Percentiles rank a stretch among this genome's conserved stretches.
These are phyloP conservation scores for Crossaster papposus DNA, from an alignment of 53 echinoderm and acorn worm species.

Conservation along the genomic window DNA sequence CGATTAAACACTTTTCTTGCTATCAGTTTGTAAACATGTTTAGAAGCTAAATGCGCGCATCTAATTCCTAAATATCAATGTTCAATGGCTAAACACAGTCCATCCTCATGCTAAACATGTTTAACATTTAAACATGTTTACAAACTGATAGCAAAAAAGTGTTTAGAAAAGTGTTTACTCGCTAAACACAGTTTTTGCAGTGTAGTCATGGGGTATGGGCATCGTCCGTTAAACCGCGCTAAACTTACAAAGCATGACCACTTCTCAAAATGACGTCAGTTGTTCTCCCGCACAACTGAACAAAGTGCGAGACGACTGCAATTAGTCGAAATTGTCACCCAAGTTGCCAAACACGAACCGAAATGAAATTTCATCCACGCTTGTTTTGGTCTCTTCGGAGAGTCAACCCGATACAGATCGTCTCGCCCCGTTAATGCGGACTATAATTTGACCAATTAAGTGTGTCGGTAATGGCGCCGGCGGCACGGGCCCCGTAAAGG, in stretches of 20 bases:
- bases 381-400: constrained; percentile 30
- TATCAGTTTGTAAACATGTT: too few species aligned
- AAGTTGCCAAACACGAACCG: constrained; percentile 18
- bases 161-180: too few species aligned
- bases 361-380: constrained; percentile 43
- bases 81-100: too few species aligned
- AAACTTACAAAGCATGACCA: neutral
- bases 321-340: constrained; percentile 45
- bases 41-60: too few species aligned
- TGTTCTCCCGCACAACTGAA: constrained; percentile 7
- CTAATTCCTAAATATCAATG: too few species aligned
- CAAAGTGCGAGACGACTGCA: constrained; percentile 35
- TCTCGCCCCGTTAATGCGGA: constrained; percentile 55
- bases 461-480: constrained; percentile 62
- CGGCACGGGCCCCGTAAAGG: constrained; percentile 56
- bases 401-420: constrained; percentile 52
- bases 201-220: neutral
- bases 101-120: too few species aligned
- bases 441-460: constrained; percentile 65
- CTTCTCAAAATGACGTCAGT: neutral
- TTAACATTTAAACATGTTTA: too few species aligned
- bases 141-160: too few species aligned
- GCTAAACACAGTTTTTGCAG: neutral
- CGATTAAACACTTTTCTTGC: too few species aligned
- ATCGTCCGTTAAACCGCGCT: neutral